Percentiles rank a stretch among this genome's conserved stretches.
phyloP scores from a whole-genome alignment of 2,797 vertebrate species.

The Betta splendens region DNA sequence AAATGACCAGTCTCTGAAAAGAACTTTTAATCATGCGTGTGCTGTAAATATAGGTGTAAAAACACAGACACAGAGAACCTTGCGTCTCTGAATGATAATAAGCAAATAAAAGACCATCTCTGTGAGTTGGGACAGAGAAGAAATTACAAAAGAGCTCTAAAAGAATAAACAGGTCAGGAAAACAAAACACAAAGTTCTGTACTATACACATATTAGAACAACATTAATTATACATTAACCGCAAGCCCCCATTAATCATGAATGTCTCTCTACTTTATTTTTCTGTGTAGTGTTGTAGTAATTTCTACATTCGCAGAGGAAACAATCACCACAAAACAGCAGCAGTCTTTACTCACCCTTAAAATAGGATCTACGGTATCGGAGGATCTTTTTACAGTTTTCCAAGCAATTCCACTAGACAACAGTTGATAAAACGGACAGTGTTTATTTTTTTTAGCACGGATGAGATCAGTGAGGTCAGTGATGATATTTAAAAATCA shows the following conservation, averaged over 20 bases:
- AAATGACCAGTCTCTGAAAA: slow-evolving; percentile 61
- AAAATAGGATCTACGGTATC: no score
- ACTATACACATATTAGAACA: background rate
- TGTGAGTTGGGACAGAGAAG: background rate
- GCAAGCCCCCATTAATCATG: background rate
- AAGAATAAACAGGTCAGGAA: slow-evolving; percentile 4
- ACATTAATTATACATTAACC: slow-evolving; percentile 8
- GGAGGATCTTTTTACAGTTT: no score
- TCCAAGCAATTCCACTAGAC: no score
- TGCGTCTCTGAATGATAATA: background rate
- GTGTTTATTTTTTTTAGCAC: no score
- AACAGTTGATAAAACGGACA: no score
- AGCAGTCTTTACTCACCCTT: background rate
- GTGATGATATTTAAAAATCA: slow-evolving; percentile 9
- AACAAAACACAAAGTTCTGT: background rate
- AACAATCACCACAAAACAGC: background rate
- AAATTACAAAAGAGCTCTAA: background rate
- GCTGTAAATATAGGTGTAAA: slow-evolving; percentile 49
- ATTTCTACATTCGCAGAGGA: slow-evolving; percentile 2
- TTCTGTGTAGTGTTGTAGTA: background rate
- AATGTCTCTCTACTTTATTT: background rate
- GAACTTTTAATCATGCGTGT: slow-evolving; percentile 40
- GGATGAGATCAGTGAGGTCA: no score
- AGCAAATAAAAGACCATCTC: slow-evolving; percentile 22
- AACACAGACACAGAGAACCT: slow-evolving; percentile 18